These are phyloP conservation scores for Seira musarum DNA, from an alignment of 2,888 invertebrate species.

Conservation along the genomic window DNA sequence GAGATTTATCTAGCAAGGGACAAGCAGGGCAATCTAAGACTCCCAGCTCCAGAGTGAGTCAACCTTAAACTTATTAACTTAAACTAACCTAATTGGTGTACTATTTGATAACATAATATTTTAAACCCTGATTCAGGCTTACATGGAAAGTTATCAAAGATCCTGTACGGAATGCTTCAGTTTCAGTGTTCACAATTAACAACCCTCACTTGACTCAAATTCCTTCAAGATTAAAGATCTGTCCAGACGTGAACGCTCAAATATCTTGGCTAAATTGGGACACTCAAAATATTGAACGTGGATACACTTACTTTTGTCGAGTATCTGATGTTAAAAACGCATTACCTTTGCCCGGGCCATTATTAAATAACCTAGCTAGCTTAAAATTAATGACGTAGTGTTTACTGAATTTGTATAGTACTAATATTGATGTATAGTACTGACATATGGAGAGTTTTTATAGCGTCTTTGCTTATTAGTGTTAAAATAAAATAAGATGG, in stretches of 20 bases:
- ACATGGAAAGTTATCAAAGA: slow-evolving; percentile 78
- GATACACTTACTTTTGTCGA: slow-evolving; percentile 59
- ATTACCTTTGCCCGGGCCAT: slow-evolving; percentile 42
- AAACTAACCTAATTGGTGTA: background rate
- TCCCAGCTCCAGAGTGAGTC: slow-evolving; percentile 64
- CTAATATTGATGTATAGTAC: too few species aligned
- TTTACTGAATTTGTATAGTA: too few species aligned
- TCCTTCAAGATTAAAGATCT: slow-evolving; percentile 72
- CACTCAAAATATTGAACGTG: slow-evolving; percentile 74
- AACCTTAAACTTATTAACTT: background rate
- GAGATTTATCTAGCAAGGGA: slow-evolving; percentile 72
- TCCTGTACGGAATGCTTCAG: slow-evolving; percentile 74
- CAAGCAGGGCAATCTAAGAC: slow-evolving; percentile 14
- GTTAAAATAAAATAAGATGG: too few species aligned
- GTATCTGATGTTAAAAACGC: slow-evolving; percentile 3
- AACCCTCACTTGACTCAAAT: slow-evolving; percentile 75
- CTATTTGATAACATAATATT: background rate
- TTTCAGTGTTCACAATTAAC: slow-evolving; percentile 78
- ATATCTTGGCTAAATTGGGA: slow-evolving; percentile 77
- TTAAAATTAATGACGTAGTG: too few species aligned
- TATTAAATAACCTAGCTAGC: too few species aligned
- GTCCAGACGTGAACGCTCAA: slow-evolving; percentile 74
- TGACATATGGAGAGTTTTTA: too few species aligned
- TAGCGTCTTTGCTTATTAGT: too few species aligned
- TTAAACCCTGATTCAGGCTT: slow-evolving; percentile 70